Evolutionary conservation across 2,797 vertebrate genomes (phyloP).

Genomic region (Melanotaenia nigrans): DNA sequence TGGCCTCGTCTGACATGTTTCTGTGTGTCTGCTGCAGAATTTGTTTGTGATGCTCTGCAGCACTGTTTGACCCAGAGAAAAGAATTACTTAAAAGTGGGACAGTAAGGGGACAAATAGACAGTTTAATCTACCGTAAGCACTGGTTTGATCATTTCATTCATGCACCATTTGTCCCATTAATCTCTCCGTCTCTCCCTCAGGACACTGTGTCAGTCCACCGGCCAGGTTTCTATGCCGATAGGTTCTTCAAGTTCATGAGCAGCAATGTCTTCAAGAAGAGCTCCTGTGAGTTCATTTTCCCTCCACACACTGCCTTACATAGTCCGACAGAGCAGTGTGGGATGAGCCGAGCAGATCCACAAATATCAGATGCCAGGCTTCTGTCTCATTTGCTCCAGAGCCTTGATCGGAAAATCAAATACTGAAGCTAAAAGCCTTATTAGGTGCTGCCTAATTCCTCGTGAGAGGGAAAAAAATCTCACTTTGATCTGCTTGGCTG

Average conservation of each 20-base stretch:
- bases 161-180: slow-evolving; percentile 54
- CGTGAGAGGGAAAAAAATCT: slow-evolving; percentile 7
- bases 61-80: slow-evolving; percentile 46
- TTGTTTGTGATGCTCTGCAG: slow-evolving; percentile 17
- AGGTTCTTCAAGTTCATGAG: slow-evolving; percentile 99
- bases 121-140: slow-evolving; percentile 35
- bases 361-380: slow-evolving; percentile 49
- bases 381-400: slow-evolving; percentile 49
- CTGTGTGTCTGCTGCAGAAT: slow-evolving; percentile 24
- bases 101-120: slow-evolving; percentile 33
- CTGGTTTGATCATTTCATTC: slow-evolving; percentile 46
- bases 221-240: slow-evolving; percentile 97
- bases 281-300: slow-evolving; percentile 89
- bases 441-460: slow-evolving; percentile 51
- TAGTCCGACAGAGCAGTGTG: slow-evolving; percentile 56
- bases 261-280: slow-evolving; percentile 93
- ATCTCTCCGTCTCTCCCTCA: slow-evolving; percentile 68
- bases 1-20: slow-evolving; percentile 26
- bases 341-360: slow-evolving; percentile 14
- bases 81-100: slow-evolving; percentile 35
- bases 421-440: slow-evolving; percentile 48
- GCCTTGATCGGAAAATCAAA: slow-evolving; percentile 48
- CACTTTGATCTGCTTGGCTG: slow-evolving; percentile 28
- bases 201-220: slow-evolving; percentile 98
- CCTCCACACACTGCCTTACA: slow-evolving; percentile 58